These are phyloP conservation scores for Anodontia alba DNA, from an alignment of 2,888 invertebrate species.

Conservation along the genomic window DNA sequence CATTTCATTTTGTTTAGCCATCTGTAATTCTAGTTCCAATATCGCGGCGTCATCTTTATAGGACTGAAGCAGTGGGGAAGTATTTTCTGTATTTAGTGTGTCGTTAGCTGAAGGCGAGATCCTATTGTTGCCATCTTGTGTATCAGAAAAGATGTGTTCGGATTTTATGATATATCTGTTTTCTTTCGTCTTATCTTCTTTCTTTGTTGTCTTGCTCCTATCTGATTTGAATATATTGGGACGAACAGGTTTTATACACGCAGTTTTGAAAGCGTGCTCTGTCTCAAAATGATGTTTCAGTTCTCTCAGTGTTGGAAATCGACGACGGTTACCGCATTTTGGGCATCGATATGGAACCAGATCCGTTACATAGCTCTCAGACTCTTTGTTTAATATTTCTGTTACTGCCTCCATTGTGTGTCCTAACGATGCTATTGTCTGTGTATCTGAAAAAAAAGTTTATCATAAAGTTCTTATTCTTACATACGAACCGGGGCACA, in stretches of 20 bases:
- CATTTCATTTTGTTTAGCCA: constrained; percentile 71
- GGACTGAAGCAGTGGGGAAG: constrained; percentile 67
- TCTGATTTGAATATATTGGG: neutral
- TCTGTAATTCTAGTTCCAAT: constrained; percentile 70
- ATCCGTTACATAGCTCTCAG: constrained; percentile 55
- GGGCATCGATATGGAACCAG: constrained; percentile 78
- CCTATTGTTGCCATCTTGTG: neutral
- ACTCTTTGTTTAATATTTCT: neutral
- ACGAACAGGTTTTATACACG: constrained; percentile 25
- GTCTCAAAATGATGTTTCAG: constrained; percentile 74
- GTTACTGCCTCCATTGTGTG: too few species aligned
- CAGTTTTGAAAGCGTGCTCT: constrained; percentile 73
- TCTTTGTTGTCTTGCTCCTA: neutral
- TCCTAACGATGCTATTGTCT: too few species aligned
- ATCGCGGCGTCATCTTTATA: constrained; percentile 70
- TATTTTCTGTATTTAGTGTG: neutral
- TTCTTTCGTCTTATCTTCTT: neutral
- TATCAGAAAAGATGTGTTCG: neutral
- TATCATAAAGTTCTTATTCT: too few species aligned
- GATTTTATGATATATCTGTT: neutral
- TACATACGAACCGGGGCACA: too few species aligned
- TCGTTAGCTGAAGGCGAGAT: neutral
- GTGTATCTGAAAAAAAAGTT: too few species aligned
- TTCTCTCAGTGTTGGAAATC: constrained; percentile 74
- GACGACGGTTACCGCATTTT: constrained; percentile 69